These are phyloP conservation scores for Leptodirus hochenwartii DNA, from an alignment of 2,888 invertebrate genomes.

Conservation along the genomic window DNA sequence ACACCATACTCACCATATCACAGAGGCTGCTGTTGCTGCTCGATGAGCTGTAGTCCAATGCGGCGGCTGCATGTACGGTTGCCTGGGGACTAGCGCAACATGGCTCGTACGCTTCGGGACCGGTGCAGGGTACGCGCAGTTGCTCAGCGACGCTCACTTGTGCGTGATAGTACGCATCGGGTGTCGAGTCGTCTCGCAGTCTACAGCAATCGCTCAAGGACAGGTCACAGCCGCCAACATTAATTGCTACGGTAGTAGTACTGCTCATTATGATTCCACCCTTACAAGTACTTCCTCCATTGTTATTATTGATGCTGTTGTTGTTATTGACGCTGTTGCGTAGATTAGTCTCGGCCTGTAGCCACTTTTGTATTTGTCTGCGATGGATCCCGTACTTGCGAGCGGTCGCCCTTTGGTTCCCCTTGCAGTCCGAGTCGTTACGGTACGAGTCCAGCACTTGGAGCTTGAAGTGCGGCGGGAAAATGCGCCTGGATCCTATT, in stretches of 20 bases:
- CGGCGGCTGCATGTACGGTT: neutral
- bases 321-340: constrained; percentile 41
- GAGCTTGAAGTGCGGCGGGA: constrained; percentile 75
- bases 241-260: constrained; percentile 5
- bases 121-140: constrained; percentile 20
- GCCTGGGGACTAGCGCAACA: constrained; percentile 21
- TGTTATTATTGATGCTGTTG: constrained; percentile 7
- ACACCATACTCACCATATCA: constrained; percentile 7
- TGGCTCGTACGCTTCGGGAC: constrained; percentile 12
- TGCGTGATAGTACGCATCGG: constrained; percentile 13
- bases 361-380: constrained; percentile 82
- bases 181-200: constrained; percentile 25
- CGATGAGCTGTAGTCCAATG: neutral
- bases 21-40: constrained; percentile 18
- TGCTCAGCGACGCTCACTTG: constrained; percentile 13
- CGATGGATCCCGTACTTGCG: constrained; percentile 80
- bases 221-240: neutral
- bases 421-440: constrained; percentile 71
- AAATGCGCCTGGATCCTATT: constrained; percentile 72
- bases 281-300: constrained; percentile 9
- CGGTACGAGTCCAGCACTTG: constrained; percentile 79
- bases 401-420: constrained; percentile 77
- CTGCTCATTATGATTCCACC: constrained; percentile 12
- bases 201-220: constrained; percentile 16
- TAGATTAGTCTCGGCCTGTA: constrained; percentile 66